Percentiles rank a stretch among this genome's conserved stretches.
These are phyloP conservation scores for Watsonalla cultraria DNA, from an alignment of 2,888 invertebrate species.

Conservation along the genomic window DNA sequence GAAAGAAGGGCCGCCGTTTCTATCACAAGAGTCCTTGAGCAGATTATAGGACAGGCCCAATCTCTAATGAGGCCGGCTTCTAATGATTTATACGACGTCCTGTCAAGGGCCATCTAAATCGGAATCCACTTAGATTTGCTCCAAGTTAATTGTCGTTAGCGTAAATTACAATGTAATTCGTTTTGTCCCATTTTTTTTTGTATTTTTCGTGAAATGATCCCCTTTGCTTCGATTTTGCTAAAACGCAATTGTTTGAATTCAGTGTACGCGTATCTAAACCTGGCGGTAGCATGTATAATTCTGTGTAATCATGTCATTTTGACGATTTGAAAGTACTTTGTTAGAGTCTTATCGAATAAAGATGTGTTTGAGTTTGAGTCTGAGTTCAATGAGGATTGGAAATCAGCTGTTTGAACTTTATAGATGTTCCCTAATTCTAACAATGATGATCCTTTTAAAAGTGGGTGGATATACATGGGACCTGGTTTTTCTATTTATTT, in stretches of 20 bases:
- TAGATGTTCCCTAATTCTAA: too few species aligned
- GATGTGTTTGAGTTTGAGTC: too few species aligned
- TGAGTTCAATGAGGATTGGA: too few species aligned
- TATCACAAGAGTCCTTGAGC: not conserved
- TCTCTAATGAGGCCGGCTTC: slow-evolving; percentile 5
- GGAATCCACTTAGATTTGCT: slow-evolving; percentile 32
- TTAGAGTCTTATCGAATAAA: too few species aligned
- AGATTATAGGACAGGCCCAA: slow-evolving; percentile 4
- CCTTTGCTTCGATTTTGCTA: not conserved
- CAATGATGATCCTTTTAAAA: too few species aligned
- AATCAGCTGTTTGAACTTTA: too few species aligned
- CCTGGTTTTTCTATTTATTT: too few species aligned
- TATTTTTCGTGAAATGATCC: not conserved
- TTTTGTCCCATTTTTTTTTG: slow-evolving; percentile 1
- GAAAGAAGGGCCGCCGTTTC: not conserved
- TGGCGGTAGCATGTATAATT: too few species aligned
- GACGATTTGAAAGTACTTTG: too few species aligned
- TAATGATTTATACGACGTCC: slow-evolving; percentile 12
- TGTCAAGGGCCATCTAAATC: slow-evolving; percentile 29
- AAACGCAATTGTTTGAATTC: not conserved
- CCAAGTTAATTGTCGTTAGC: slow-evolving; percentile 34
- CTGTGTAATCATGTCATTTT: too few species aligned
- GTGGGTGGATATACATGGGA: too few species aligned
- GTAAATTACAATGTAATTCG: slow-evolving; percentile 17
- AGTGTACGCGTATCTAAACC: not conserved